These are phyloP conservation scores for Pangasius krempfi DNA, from an alignment of 2,797 vertebrate genomes.

Conservation along the genomic window DNA sequence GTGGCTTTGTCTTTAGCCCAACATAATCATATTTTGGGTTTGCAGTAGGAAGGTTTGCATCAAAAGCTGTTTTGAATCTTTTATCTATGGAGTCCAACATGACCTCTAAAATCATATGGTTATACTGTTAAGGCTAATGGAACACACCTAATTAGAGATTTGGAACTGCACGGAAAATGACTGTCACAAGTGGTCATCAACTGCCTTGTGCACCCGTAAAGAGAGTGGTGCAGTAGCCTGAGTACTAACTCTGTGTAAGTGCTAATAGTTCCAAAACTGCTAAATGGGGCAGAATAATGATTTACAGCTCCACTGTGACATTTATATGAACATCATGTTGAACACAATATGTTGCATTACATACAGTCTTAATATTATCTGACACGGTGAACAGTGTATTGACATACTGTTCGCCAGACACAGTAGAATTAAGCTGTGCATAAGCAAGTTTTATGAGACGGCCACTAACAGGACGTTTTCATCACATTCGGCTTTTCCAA, in stretches of 20 bases:
- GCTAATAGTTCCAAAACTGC: neutral
- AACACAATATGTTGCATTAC: neutral
- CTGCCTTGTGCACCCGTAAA: neutral
- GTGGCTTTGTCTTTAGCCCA: neutral
- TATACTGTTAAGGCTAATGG: slow-evolving; percentile 13
- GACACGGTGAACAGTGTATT: slow-evolving; percentile 3
- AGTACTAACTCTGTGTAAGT: neutral
- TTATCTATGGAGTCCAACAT: slow-evolving; percentile 32
- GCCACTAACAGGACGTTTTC: slow-evolving; percentile 24
- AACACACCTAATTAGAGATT: neutral
- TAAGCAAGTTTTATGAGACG: slow-evolving; percentile 19
- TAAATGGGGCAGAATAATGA: slow-evolving; percentile 4
- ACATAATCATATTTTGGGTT: neutral
- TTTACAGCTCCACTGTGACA: neutral
- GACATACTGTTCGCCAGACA: neutral
- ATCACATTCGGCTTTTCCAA: slow-evolving; percentile 33
- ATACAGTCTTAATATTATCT: slow-evolving; percentile 9
- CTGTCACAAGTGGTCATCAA: neutral
- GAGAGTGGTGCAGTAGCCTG: neutral
- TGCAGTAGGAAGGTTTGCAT: neutral
- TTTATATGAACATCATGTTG: neutral
- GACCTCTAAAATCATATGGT: neutral
- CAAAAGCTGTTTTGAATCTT: neutral
- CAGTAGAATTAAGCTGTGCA: neutral
- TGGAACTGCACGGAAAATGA: neutral